Percentiles rank a stretch among this genome's conserved stretches.
Evolutionary conservation across 2,113 vertebrate species (phyloP).

Genomic region (Chaenocephalus aceratus): DNA sequence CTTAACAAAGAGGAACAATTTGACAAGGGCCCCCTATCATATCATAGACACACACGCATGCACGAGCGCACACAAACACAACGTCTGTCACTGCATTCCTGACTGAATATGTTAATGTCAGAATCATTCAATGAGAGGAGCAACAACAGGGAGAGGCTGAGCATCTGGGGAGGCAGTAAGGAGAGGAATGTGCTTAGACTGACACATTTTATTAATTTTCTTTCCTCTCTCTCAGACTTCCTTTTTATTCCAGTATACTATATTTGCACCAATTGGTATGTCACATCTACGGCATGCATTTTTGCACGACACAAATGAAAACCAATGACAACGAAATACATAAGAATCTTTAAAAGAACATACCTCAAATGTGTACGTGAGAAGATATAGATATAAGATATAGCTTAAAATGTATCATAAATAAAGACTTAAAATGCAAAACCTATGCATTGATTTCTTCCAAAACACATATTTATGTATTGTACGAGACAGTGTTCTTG

Average conservation of each 20-base stretch:
- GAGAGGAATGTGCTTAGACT: constrained; percentile 29
- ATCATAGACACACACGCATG: constrained; percentile 33
- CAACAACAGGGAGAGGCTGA: constrained; percentile 31
- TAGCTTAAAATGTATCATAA: neutral
- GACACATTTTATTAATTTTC: constrained; percentile 50
- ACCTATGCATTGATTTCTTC: neutral
- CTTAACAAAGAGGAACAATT: constrained; percentile 43
- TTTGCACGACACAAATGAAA: neutral
- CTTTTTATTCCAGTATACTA: neutral
- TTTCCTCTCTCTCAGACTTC: neutral
- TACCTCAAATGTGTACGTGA: neutral
- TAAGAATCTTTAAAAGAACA: neutral
- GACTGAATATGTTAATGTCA: constrained; percentile 62
- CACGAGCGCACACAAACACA: constrained; percentile 17
- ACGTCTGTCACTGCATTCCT: constrained; percentile 34
- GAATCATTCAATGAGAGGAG: constrained; percentile 51
- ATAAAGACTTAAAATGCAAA: neutral
- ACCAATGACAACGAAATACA: neutral
- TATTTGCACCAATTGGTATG: constrained; percentile 13
- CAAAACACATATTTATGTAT: neutral
- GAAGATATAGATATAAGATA: neutral
- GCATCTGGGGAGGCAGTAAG: constrained; percentile 46
- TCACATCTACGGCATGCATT: neutral
- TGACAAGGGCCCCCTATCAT: constrained; percentile 46
- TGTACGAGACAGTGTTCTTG: neutral